Percentiles rank a stretch among this genome's conserved stretches.
Evolutionary conservation across 1,140 invertebrate genomes (phyloP).

Genomic region (Panagrolaimus sp.): DNA sequence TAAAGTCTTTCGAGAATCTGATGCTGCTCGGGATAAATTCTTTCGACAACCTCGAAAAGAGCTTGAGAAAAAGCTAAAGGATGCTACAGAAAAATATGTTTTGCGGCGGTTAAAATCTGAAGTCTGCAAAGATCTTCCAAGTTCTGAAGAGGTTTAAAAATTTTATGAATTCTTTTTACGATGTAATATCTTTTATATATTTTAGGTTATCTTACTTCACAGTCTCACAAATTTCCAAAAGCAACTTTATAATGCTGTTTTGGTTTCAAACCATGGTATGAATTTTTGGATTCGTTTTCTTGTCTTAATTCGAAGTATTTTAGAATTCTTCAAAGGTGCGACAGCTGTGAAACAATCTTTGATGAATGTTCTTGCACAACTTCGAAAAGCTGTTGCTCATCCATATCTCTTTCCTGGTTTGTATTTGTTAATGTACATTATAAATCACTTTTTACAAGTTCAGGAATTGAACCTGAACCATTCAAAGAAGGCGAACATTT

Average conservation of each 20-base stretch:
- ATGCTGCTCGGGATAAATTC: background rate
- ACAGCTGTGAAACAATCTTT: slow-evolving; percentile 65
- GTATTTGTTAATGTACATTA: too few species aligned
- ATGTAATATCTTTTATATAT: too few species aligned
- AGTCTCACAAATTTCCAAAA: slow-evolving; percentile 60
- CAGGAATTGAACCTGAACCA: slow-evolving; percentile 23
- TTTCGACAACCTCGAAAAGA: slow-evolving; percentile 4
- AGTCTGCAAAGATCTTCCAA: slow-evolving; percentile 59
- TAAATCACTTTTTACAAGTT: too few species aligned
- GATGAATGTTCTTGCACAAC: slow-evolving; percentile 96
- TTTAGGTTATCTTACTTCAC: slow-evolving; percentile 59
- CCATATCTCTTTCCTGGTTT: slow-evolving; percentile 81
- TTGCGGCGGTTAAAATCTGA: slow-evolving; percentile 59
- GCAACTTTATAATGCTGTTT: slow-evolving; percentile 61
- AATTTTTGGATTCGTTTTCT: slow-evolving; percentile 25
- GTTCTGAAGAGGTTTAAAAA: slow-evolving; percentile 51
- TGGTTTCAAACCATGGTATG: slow-evolving; percentile 60
- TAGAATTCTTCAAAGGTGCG: too few species aligned
- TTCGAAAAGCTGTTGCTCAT: slow-evolving; percentile 95
- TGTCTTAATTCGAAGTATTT: too few species aligned
- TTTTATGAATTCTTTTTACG: too few species aligned
- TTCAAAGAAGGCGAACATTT: slow-evolving; percentile 62
- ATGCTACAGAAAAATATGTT: slow-evolving; percentile 57
- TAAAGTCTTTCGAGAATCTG: slow-evolving; percentile 1
- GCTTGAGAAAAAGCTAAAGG: slow-evolving; percentile 25